A percentile compares a stretch with the other conserved stretches of the same genome.
phyloP scores from a whole-genome alignment of 2,797 vertebrate genomes.

The Protosalanx chinensis region DNA sequence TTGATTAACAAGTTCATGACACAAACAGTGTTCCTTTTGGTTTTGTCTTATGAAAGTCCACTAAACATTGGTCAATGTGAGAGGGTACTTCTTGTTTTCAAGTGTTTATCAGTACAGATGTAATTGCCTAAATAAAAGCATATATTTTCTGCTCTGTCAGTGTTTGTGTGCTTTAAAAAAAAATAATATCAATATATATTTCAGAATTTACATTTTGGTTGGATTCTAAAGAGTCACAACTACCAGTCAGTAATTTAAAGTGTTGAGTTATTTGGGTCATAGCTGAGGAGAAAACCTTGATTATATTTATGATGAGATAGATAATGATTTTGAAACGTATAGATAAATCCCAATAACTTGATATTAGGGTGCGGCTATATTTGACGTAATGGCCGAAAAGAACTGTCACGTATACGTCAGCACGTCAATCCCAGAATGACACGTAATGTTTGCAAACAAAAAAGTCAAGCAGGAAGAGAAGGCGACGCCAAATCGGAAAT shows the following conservation, averaged over 20 bases:
- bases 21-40: constrained; percentile 37
- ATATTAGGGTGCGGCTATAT: too few species aligned
- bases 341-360: too few species aligned
- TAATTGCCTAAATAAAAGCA: constrained; percentile 55
- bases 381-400: constrained; percentile 14
- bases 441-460: constrained; percentile 51
- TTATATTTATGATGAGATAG: too few species aligned
- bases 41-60: not conserved
- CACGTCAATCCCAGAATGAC: constrained; percentile 45
- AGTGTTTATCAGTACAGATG: constrained; percentile 19
- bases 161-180: constrained; percentile 23
- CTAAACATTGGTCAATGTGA: not conserved
- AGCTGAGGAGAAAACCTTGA: too few species aligned
- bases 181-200: too few species aligned
- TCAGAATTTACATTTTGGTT: too few species aligned
- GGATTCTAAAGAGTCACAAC: too few species aligned
- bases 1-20: not conserved
- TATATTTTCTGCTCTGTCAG: constrained; percentile 46
- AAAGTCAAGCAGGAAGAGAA: constrained; percentile 39
- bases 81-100: constrained; percentile 8
- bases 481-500: constrained; percentile 4
- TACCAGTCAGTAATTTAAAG: too few species aligned
- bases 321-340: too few species aligned
- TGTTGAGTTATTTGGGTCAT: too few species aligned
- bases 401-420: constrained; percentile 64